Conservation (phyloP, 37 sponge, comb jelly and placozoan species). For the Eunapius fragilis region DNA sequence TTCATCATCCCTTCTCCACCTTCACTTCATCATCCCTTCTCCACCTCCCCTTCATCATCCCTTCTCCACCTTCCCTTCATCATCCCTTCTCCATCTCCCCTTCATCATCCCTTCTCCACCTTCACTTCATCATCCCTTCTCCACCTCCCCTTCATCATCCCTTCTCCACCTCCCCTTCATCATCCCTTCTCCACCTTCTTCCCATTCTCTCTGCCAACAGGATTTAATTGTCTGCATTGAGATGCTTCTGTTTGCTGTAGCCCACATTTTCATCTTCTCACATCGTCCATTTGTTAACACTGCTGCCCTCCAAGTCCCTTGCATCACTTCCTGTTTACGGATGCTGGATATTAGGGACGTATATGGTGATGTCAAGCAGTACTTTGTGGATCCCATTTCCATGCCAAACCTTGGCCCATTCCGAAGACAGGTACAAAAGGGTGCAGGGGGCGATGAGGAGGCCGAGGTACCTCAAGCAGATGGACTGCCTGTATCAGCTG, state of each 20-base stretch:
- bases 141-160: no score
- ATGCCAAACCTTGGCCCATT: conserved; percentile 7
- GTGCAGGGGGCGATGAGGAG: no score
- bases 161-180: no score
- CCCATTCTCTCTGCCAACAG: conserved; percentile 5
- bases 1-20: no score
- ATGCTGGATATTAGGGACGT: conserved; percentile 88
- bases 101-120: no score
- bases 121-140: no score
- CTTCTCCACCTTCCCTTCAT: no score
- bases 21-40: no score
- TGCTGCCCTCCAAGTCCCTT: conserved; percentile 74
- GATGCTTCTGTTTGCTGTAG: conserved; percentile 89
- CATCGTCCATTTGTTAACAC: conserved; percentile 83
- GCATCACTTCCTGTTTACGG: conserved; percentile 55
- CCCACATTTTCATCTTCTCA: conserved; percentile 92
- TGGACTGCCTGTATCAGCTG: neutral
- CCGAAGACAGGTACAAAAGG: neutral
- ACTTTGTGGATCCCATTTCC: conserved; percentile 74
- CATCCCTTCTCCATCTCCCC: no score
- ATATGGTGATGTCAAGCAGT: conserved; percentile 66
- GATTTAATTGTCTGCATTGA: conserved; percentile 91
- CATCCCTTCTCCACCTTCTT: no score
- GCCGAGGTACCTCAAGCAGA: neutral
- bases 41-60: no score